Conservation (phyloP, 2,113 vertebrate genomes). For the Poeciliopsis retropinna region DNA sequence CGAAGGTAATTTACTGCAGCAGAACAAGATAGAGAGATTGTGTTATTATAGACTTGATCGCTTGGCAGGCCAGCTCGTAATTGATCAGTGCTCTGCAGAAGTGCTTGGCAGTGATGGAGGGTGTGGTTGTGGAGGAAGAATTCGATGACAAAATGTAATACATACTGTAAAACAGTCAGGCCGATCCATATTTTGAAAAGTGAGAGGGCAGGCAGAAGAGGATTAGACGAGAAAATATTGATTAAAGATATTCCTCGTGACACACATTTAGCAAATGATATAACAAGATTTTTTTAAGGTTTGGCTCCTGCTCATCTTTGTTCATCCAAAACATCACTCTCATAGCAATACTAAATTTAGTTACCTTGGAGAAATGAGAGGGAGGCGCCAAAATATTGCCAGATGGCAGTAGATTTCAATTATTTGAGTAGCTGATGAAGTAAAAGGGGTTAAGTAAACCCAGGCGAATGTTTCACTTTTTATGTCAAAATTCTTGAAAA, state of each 20-base stretch:
- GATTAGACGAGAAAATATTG: conserved; percentile 66
- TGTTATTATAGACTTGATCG: conserved; percentile 77
- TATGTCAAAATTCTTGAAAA: not conserved
- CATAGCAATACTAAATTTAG: not conserved
- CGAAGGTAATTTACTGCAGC: conserved; percentile 75
- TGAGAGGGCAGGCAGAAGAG: conserved; percentile 43
- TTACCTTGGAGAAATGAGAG: conserved; percentile 8
- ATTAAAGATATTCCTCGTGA: conserved; percentile 58
- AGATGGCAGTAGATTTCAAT: not conserved
- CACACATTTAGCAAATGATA: conserved; percentile 44
- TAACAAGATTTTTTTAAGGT: not conserved
- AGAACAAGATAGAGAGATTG: conserved; percentile 72
- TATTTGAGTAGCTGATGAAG: not conserved
- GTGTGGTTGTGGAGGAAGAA: conserved; percentile 61
- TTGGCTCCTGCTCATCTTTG: conserved; percentile 25
- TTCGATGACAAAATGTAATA: conserved; percentile 70
- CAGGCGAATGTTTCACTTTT: not conserved
- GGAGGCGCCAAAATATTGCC: not conserved
- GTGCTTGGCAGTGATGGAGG: conserved; percentile 59
- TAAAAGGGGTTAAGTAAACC: not conserved
- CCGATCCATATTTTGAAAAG: conserved; percentile 66
- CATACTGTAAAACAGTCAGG: conserved; percentile 57
- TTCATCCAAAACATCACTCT: conserved; percentile 6
- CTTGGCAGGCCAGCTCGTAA: conserved; percentile 70
- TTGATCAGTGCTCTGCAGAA: conserved; percentile 70